Conservation (phyloP, 2,113 vertebrate species). For the Procavia capensis region DNA sequence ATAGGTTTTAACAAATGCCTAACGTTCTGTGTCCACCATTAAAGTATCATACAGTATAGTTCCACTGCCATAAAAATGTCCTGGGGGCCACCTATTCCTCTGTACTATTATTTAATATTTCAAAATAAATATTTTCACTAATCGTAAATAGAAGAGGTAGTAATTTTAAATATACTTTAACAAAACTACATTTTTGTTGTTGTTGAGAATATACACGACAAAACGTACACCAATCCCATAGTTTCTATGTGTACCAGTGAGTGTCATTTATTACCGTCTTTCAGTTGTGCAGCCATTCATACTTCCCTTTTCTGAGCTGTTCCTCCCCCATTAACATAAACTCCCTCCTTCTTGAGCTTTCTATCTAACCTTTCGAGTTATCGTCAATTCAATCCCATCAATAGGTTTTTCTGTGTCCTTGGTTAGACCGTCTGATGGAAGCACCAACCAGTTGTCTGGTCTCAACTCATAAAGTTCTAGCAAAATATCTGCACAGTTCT, state of each 20-base stretch:
- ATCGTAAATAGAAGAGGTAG: not conserved
- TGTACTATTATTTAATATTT: not conserved
- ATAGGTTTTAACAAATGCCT: not conserved
- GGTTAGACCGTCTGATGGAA: not conserved
- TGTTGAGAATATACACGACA: not conserved
- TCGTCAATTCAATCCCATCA: not conserved
- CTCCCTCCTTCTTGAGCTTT: not conserved
- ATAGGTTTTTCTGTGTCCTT: not conserved
- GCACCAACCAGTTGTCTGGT: fast-evolving
- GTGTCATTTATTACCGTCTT: not conserved
- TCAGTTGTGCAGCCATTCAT: not conserved
- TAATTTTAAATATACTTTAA: not conserved
- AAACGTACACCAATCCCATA: not conserved
- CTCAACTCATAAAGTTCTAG: not conserved
- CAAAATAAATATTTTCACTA: not conserved
- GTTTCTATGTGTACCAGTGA: not conserved
- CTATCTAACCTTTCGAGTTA: not conserved
- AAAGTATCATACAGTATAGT: not conserved
- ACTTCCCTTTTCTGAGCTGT: not conserved
- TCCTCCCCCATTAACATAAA: not conserved
- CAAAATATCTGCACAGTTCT: not conserved
- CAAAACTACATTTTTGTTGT: too few species aligned
- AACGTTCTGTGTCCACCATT: not conserved
- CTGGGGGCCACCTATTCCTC: not conserved
- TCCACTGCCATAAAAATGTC: not conserved